Conservation (phyloP, 2,797 vertebrate genomes). For the Sphenodon punctatus region DNA sequence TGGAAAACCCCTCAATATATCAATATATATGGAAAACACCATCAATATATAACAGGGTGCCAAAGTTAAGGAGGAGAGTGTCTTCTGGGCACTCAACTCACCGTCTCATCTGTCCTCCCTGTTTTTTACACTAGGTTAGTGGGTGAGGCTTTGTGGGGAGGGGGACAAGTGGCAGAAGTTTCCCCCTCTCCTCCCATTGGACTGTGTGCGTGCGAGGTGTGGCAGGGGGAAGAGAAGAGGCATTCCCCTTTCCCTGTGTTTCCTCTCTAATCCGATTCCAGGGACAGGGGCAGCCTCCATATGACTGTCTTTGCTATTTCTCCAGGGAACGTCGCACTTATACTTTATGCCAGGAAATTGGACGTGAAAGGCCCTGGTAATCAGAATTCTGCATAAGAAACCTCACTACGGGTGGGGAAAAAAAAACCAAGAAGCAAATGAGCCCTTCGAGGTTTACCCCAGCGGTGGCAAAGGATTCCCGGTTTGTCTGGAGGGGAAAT, state of each 20-base stretch:
- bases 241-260: neutral
- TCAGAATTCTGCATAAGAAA: slow-evolving; percentile 14
- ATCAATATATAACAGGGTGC: too few relatives aligned
- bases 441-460: neutral
- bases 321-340: neutral
- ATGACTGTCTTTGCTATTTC: neutral
- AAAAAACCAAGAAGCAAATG: neutral
- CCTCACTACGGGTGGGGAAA: slow-evolving; percentile 14
- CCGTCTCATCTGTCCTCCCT: neutral
- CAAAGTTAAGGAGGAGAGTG: too few relatives aligned
- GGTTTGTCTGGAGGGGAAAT: slow-evolving; percentile 21
- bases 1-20: too few relatives aligned
- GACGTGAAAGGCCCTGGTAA: neutral
- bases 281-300: neutral
- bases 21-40: too few relatives aligned
- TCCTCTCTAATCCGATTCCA: neutral
- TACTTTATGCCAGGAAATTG: neutral
- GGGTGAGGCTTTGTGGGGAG: too few relatives aligned
- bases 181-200: neutral
- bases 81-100: too few relatives aligned
- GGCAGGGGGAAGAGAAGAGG: neutral
- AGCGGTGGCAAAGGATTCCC: neutral
- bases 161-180: too few relatives aligned
- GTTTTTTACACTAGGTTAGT: neutral
- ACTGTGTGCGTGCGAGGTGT: neutral